Evolutionary conservation across 2,888 invertebrate genomes (phyloP), one percentile per base, ranked within the genome.

Genomic region (Biston stratarius): DNA sequence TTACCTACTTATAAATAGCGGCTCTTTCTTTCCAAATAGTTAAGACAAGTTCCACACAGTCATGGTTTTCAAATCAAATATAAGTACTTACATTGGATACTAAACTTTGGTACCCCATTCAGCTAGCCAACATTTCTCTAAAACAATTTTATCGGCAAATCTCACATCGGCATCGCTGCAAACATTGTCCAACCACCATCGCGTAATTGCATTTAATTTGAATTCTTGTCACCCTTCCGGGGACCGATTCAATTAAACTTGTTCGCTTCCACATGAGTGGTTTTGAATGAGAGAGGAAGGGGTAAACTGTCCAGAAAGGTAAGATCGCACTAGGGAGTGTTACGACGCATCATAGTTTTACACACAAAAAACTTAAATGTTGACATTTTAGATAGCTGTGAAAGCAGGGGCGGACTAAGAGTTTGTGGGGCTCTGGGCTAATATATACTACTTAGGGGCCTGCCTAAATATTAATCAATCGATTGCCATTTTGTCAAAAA

Each of bases 171-270:
- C 51, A 33, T 61, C 63, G 69, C 66, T 67, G 62, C 72, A 72
- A 73, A 71, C 73, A 72, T 73, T 73, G 72, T 72, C 67, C 71
- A 71, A 73, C 73, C 71, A 72, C 67, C 55, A 51, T 76, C 77
- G 75, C 76, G 74, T 82, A 85, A 85, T 82, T 78, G 78, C 79
- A 79, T 83, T 83, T 81, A 84, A 87, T 86, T 87, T 81, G 87
- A 87, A 88, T 88, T 89, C 84, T 83, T 77, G 81, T 79, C 83
- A 84, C 86, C 87, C 86, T 88, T 87, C 83, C 74, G 75, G 76
- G 74, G 77, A 74, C 76, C 76, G 80, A 90, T 91, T 91, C 87
- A 92, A 92, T 92, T 91, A 91, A 88, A 90, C 85, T 82, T 84
- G 83, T 83, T 85, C 85, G 85, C 88, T 87, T 89, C 88, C 86